A percentile compares a stretch with the other conserved stretches of the same genome.
These are phyloP conservation scores for Eclectus roratus DNA, from an alignment of 2,113 vertebrate genomes.

Conservation along the genomic window DNA sequence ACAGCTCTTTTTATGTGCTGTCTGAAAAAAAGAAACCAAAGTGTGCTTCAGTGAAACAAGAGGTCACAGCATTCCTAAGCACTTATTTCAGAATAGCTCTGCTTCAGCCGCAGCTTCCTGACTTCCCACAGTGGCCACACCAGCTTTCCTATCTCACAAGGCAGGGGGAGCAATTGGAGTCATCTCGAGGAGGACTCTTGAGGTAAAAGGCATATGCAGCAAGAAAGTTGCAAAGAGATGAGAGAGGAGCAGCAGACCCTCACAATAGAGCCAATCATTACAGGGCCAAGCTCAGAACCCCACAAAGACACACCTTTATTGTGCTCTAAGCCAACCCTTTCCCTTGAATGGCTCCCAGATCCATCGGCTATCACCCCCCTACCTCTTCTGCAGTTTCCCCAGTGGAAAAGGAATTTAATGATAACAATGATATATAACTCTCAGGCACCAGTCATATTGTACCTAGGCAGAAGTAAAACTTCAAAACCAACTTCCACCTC, in stretches of 20 bases:
- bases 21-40: background rate
- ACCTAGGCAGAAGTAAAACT: rapidly evolving
- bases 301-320: background rate
- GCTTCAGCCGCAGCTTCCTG: slow-evolving; percentile 30
- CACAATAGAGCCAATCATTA: background rate
- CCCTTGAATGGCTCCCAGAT: background rate
- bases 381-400: background rate
- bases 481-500: background rate
- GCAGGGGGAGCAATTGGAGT: background rate
- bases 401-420: background rate
- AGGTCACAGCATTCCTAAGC: slow-evolving; percentile 67
- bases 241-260: background rate
- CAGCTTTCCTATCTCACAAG: slow-evolving; percentile 2
- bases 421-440: rapidly evolving
- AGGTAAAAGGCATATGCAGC: background rate
- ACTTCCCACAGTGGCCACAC: slow-evolving; percentile 15
- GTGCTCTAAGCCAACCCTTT: background rate
- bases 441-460: rapidly evolving
- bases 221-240: background rate
- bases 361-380: background rate
- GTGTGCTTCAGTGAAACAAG: slow-evolving; percentile 10
- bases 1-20: slow-evolving; percentile 57
- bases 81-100: slow-evolving; percentile 50
- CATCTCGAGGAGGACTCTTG: background rate
- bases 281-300: background rate